Conservation (phyloP, 1,140 invertebrate genomes). For the Calliopsis andreniformis region DNA sequence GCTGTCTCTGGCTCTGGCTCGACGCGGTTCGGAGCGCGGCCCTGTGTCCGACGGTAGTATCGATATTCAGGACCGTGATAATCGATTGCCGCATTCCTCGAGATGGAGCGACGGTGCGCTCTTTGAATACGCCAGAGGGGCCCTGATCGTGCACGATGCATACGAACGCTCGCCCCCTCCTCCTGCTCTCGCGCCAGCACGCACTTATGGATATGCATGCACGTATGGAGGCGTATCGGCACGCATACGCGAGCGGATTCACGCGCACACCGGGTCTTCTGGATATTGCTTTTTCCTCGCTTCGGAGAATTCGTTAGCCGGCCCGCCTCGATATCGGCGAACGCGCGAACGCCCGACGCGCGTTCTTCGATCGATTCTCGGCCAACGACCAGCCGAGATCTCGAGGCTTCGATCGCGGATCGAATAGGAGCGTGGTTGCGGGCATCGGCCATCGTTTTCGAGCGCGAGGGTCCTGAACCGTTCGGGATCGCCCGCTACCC, state of each 20-base stretch:
- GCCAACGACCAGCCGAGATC: background rate
- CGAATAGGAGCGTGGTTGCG: constrained; percentile 7
- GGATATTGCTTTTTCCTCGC: constrained; percentile 72
- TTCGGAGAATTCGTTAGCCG: constrained; percentile 70
- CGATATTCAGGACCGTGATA: constrained; percentile 78
- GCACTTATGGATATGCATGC: constrained; percentile 51
- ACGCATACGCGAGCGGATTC: constrained; percentile 51
- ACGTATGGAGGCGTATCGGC: constrained; percentile 23
- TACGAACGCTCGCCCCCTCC: constrained; percentile 58
- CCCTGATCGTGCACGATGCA: constrained; percentile 61
- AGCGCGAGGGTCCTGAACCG: constrained; percentile 50
- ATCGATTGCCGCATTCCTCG: constrained; percentile 79
- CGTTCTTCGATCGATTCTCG: background rate
- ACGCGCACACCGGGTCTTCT: constrained; percentile 42
- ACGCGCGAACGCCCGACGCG: background rate
- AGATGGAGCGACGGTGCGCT: constrained; percentile 73
- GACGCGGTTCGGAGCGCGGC: constrained; percentile 20
- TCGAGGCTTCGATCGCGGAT: constrained; percentile 1
- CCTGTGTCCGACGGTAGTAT: constrained; percentile 69
- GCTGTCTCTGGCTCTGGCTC: constrained; percentile 19
- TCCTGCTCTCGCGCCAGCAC: constrained; percentile 33
- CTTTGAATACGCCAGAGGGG: constrained; percentile 73
- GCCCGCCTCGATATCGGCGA: constrained; percentile 36
- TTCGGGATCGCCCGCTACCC: constrained; percentile 22
- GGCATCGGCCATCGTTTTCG: constrained; percentile 39